Evolutionary conservation across 2,113 vertebrate species (phyloP).

Genomic region (Saccopteryx bilineata): DNA sequence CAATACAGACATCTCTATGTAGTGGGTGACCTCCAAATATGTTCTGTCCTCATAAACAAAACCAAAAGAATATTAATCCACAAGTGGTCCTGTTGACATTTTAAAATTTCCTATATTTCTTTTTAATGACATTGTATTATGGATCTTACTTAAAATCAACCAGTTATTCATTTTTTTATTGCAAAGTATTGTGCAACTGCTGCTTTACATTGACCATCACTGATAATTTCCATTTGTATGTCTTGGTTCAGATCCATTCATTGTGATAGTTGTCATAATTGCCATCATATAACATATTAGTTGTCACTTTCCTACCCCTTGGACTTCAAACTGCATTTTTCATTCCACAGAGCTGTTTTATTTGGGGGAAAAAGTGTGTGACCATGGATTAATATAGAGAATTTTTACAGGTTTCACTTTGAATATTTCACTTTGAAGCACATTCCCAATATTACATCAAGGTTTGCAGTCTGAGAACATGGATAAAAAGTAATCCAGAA

Average conservation of each 20-base stretch:
- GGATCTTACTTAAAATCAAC: neutral
- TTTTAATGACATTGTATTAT: slow-evolving; percentile 12
- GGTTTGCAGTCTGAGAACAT: neutral
- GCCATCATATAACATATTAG: neutral
- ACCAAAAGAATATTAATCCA: neutral
- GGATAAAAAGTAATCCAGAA: neutral
- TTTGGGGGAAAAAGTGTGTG: slow-evolving; percentile 8
- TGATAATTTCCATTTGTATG: slow-evolving; percentile 37
- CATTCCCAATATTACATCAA: neutral
- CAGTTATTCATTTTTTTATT: slow-evolving; percentile 45
- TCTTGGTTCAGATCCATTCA: slow-evolving; percentile 46
- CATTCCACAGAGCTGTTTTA: slow-evolving; percentile 20
- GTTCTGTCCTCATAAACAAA: slow-evolving; percentile 20
- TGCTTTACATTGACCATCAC: slow-evolving; percentile 15
- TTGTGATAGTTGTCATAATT: slow-evolving; percentile 27
- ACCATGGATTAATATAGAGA: slow-evolving; percentile 17
- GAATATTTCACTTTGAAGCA: slow-evolving; percentile 24
- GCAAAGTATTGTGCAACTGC: slow-evolving; percentile 20
- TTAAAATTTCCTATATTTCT: neutral
- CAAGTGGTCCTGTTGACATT: neutral
- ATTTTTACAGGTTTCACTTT: slow-evolving; percentile 32
- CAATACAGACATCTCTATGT: neutral
- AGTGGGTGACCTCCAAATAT: neutral
- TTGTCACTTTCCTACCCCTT: slow-evolving; percentile 10
- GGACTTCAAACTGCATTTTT: slow-evolving; percentile 50